Evolutionary conservation across 1,140 invertebrate species (phyloP).

Genomic region (Idris sp.): DNA sequence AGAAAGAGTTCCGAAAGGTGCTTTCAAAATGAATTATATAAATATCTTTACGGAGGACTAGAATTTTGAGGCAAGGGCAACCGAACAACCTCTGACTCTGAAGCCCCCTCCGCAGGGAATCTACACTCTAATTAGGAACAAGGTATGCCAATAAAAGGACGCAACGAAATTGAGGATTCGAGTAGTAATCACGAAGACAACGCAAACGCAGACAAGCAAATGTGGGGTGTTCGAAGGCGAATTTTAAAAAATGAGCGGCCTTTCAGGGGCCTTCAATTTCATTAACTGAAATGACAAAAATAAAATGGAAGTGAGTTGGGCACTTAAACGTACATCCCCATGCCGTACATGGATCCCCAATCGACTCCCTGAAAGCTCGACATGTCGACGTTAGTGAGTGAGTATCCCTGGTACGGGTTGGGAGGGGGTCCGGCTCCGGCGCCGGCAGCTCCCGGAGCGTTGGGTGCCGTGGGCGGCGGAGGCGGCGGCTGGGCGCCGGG

Average conservation of each 20-base stretch:
- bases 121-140: conserved; percentile 35
- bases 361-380: conserved; percentile 93
- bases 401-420: conserved; percentile 88
- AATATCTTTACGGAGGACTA: conserved; percentile 43
- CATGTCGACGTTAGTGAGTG: conserved; percentile 92
- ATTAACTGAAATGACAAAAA: no score
- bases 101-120: conserved; percentile 20
- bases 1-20: no score
- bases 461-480: conserved; percentile 75
- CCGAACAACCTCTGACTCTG: conserved; percentile 18
- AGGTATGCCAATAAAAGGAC: conserved; percentile 35
- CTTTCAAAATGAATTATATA: no score
- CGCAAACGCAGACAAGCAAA: conserved; percentile 11
- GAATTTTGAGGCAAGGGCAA: conserved; percentile 47
- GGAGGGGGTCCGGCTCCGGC: conserved; percentile 81
- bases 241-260: no score
- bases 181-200: no score
- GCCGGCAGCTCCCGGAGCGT: conserved; percentile 79
- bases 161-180: conserved; percentile 10
- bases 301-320: no score
- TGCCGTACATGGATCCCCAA: conserved; percentile 93
- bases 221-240: conserved; percentile 43
- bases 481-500: conserved; percentile 77
- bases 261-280: no score
- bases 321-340: conserved; percentile 91